Percentiles rank a stretch among this genome's conserved stretches.
phyloP scores from a whole-genome alignment of 2,888 invertebrate species.

The Acanthococcus lagerstroemiae region DNA sequence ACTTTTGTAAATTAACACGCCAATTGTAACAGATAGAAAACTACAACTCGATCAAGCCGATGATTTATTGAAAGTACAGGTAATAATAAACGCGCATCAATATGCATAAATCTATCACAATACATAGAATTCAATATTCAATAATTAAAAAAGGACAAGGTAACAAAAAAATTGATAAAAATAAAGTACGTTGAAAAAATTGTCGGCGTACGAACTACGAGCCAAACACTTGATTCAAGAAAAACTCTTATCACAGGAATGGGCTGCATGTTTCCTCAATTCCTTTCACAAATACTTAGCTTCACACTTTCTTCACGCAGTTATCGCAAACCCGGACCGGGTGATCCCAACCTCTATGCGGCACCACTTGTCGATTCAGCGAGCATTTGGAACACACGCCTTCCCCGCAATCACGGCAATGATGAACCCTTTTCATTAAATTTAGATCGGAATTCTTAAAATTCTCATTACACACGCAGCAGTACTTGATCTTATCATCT shows the following conservation, averaged over 20 bases:
- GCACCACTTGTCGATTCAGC: conserved; percentile 55
- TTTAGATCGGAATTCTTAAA: conserved; percentile 43
- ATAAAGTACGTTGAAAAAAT: too few species aligned
- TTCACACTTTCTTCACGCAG: conserved; percentile 43
- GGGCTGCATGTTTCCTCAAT: not conserved
- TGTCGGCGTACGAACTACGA: not conserved
- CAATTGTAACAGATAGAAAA: too few species aligned
- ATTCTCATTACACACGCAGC: conserved; percentile 52
- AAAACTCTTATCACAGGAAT: not conserved
- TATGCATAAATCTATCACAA: too few species aligned
- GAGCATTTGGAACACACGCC: conserved; percentile 59
- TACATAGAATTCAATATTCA: not conserved
- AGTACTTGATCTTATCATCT: conserved; percentile 56
- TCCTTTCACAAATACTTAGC: not conserved
- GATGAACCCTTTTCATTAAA: conserved; percentile 45
- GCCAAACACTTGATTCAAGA: not conserved
- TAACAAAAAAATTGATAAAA: not conserved
- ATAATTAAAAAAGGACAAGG: not conserved
- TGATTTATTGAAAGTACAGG: too few species aligned
- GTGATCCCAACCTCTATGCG: conserved; percentile 58
- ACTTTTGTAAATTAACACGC: too few species aligned
- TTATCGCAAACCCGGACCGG: conserved; percentile 64
- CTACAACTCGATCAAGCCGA: too few species aligned
- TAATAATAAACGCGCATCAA: too few species aligned
- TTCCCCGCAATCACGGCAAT: conserved; percentile 61